Evolutionary conservation across 2,113 vertebrate species (phyloP).

Genomic region (Motacilla tschutschensis): DNA sequence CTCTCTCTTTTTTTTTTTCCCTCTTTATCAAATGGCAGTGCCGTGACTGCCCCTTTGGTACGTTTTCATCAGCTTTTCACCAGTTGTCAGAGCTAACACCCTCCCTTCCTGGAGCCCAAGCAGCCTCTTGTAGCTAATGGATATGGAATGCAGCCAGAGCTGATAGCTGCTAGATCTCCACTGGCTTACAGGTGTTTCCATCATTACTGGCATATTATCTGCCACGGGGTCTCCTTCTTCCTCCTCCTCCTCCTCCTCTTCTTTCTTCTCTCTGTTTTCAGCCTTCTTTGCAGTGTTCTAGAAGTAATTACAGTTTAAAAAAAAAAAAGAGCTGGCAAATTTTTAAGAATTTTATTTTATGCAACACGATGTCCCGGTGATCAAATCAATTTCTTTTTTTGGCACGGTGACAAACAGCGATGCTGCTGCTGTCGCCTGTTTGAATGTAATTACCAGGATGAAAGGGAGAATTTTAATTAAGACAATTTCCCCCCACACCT

Average conservation of each 20-base stretch:
- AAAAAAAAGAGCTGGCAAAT: constrained; percentile 16
- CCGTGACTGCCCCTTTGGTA: constrained; percentile 64
- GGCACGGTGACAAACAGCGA: constrained; percentile 63
- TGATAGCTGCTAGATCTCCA: constrained; percentile 63
- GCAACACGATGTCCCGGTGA: constrained; percentile 60
- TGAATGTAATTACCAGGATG: constrained; percentile 76
- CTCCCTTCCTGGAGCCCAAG: constrained; percentile 58
- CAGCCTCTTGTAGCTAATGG: constrained; percentile 67
- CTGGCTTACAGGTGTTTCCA: constrained; percentile 73
- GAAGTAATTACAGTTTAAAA: constrained; percentile 57
- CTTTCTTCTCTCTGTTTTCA: background rate
- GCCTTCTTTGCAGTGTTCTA: constrained; percentile 26
- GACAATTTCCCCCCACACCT: constrained; percentile 68
- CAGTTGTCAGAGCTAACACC: constrained; percentile 66
- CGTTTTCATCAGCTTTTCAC: constrained; percentile 71
- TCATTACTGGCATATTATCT: constrained; percentile 53
- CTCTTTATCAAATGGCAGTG: constrained; percentile 60
- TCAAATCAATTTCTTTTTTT: constrained; percentile 66
- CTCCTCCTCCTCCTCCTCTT: background rate
- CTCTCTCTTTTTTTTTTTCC: background rate
- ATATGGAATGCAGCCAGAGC: constrained; percentile 69
- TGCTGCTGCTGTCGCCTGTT: constrained; percentile 68
- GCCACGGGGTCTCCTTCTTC: constrained; percentile 29
- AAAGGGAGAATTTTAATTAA: constrained; percentile 80
- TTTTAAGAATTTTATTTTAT: constrained; percentile 57